A percentile compares a stretch with the other conserved stretches of the same genome.
phyloP scores from a whole-genome alignment of 2,888 invertebrate species.

The Epirrhoe tristata region DNA sequence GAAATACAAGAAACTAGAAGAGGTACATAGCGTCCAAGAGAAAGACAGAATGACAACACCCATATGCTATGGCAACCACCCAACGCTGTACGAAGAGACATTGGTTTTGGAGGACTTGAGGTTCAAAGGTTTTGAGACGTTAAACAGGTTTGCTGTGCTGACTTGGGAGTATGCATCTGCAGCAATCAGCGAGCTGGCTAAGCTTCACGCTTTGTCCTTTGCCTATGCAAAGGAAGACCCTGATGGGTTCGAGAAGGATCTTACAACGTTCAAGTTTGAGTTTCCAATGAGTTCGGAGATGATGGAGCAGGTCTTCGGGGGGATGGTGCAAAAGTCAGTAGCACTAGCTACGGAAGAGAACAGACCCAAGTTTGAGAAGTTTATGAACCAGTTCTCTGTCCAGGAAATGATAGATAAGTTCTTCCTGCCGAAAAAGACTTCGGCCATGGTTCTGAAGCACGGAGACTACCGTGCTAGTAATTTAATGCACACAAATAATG shows the following conservation, averaged over 20 bases:
- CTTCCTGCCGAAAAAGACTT: slow-evolving; percentile 5
- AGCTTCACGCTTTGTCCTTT: slow-evolving; percentile 38
- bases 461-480: slow-evolving; percentile 52
- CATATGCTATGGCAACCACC: slow-evolving; percentile 18
- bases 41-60: slow-evolving; percentile 23
- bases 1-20: slow-evolving; percentile 31
- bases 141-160: slow-evolving; percentile 27
- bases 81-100: slow-evolving; percentile 25
- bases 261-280: slow-evolving; percentile 18
- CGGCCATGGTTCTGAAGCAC: slow-evolving; percentile 22
- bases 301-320: slow-evolving; percentile 12
- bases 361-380: slow-evolving; percentile 20
- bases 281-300: not conserved
- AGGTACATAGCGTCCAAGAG: slow-evolving; percentile 22
- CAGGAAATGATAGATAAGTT: slow-evolving; percentile 18
- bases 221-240: slow-evolving; percentile 28
- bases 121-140: slow-evolving; percentile 18
- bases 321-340: slow-evolving; percentile 16
- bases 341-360: slow-evolving; percentile 22
- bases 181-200: slow-evolving; percentile 31
- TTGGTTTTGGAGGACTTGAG: slow-evolving; percentile 31
- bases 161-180: slow-evolving; percentile 31
- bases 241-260: slow-evolving; percentile 14
- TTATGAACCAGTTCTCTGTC: slow-evolving; percentile 6
- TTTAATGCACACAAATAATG: slow-evolving; percentile 46